Evolutionary conservation across 2,113 vertebrate species (phyloP).

Genomic region (Alosa alosa): DNA sequence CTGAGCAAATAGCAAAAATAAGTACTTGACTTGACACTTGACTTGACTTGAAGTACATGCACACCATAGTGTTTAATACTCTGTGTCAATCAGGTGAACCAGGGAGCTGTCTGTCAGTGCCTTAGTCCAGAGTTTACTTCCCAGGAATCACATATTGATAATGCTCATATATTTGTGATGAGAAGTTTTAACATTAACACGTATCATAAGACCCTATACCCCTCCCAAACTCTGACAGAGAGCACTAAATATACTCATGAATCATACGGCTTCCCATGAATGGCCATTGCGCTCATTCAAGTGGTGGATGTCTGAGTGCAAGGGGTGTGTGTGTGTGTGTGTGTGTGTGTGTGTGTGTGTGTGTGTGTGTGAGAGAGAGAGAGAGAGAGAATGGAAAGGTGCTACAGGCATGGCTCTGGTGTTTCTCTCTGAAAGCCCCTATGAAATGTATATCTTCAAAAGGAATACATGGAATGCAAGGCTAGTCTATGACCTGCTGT

Average conservation of each 20-base stretch:
- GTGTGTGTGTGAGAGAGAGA: not conserved
- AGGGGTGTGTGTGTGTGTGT: no score
- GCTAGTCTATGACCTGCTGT: not conserved
- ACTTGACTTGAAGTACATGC: not conserved
- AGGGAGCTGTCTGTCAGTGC: not conserved
- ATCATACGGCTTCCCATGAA: constrained; percentile 47
- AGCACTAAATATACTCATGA: constrained; percentile 66
- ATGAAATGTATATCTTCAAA: not conserved
- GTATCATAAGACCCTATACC: not conserved
- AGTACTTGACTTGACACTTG: no score
- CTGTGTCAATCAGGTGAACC: not conserved
- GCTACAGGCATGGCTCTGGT: not conserved
- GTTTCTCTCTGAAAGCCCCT: not conserved
- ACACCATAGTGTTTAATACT: not conserved
- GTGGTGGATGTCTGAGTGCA: constrained; percentile 17
- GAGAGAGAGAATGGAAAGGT: not conserved
- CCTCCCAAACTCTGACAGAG: constrained; percentile 40
- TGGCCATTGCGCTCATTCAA: constrained; percentile 42
- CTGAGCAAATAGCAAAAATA: no score
- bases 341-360: constrained; percentile 6
- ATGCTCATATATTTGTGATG: not conserved
- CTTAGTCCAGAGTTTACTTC: not conserved
- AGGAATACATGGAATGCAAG: not conserved
- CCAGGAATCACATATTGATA: not conserved
- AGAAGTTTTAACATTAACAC: not conserved